These are phyloP conservation scores for Alexandromys fortis DNA, from an alignment of 2,113 vertebrate species.

Conservation along the genomic window DNA sequence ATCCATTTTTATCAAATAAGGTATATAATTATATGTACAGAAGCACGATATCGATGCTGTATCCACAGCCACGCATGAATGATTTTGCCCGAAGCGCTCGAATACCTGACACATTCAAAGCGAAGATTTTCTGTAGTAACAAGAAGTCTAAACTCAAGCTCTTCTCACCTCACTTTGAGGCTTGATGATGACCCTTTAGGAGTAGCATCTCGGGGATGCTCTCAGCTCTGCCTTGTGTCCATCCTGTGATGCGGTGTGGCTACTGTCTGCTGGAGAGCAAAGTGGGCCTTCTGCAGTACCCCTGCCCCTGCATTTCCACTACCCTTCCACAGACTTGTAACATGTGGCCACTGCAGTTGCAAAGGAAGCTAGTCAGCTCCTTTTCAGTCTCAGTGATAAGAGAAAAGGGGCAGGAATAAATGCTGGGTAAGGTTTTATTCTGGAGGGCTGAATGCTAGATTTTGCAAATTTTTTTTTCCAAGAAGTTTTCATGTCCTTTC, in stretches of 20 bases:
- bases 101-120: background rate
- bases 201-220: background rate
- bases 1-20: slow-evolving; percentile 5
- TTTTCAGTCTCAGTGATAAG: background rate
- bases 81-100: background rate
- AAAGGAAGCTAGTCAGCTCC: background rate
- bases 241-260: no score
- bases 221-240: background rate
- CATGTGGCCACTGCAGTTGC: background rate
- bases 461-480: background rate
- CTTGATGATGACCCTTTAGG: background rate
- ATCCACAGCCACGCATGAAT: slow-evolving; percentile 1
- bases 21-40: background rate
- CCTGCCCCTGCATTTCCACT: background rate
- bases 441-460: background rate
- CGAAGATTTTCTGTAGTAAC: background rate
- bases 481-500: background rate
- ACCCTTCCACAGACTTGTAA: background rate
- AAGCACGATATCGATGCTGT: background rate
- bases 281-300: background rate
- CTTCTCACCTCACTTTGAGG: background rate
- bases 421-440: background rate
- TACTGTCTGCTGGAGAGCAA: background rate
- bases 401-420: background rate
- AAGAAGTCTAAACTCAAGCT: background rate